Base-by-base conservation (phyloP, 2,113 vertebrate genomes). In the Tragulus kanchil region DNA sequence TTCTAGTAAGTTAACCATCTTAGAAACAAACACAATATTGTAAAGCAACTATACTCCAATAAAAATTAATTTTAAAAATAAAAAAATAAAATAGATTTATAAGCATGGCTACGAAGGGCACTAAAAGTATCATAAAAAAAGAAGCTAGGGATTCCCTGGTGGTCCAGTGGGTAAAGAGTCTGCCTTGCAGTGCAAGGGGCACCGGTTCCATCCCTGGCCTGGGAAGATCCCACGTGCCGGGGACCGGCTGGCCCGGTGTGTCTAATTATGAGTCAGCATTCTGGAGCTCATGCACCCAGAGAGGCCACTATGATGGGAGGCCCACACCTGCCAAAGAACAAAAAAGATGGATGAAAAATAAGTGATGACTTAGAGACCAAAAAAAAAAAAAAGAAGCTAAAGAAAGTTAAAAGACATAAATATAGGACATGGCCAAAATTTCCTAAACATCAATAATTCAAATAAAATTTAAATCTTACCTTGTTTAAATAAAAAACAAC, bases 71-170 rank as follows among this genome's bases (percentile, higher is more conserved):
- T 69, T 67, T 19, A 10, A 69, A 69, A 69, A 19, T 69, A 69
- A 69, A 28, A 10, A 69, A 69, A 58, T 87, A 83, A n/a, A 79
- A 89, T 58, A 93, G 26, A 94, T 94, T 86, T 94, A 96, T 56
- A 94, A 21, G 21, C n/a, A 73, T 62, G 42, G 13, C 13, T 95
- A 36, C 13, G 81, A 91, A 86, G 56, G 56, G 23, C 45, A 95
- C 28, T 81, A 77, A 94, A 85, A 84, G 52, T 54, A 85, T 52
- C n/a, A 71, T 92, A 75, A 88, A 52, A 36, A 36, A 36, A 36
- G 36, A 36, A 36, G 36, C 36, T 36, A 36, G 36, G 36, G 36
- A 36, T 36, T 36, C 36, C 36, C 36, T 36, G 36, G 36, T 36
- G 36, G 36, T 36, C 36, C 36, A 36, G 36, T 36, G 36, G 36